A percentile compares a stretch with the other conserved stretches of the same genome.
Conservation (phyloP, 1,140 invertebrate species). For the Zelostemma sp. region DNA sequence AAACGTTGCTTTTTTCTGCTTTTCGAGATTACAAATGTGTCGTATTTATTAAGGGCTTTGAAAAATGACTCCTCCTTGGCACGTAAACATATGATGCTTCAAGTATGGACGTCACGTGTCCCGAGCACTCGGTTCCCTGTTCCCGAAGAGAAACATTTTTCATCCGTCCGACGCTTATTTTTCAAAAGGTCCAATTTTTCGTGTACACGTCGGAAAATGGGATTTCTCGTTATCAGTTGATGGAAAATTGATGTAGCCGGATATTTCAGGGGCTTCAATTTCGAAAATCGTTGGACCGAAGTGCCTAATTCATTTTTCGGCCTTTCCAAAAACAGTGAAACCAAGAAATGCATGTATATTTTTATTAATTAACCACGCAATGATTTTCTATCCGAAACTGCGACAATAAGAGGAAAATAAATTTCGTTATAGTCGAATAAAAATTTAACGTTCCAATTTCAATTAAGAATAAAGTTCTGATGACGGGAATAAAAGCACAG, state of each 20-base stretch:
- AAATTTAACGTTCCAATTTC: conserved; percentile 1
- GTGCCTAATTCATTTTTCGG: too few species aligned
- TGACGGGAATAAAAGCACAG: background rate
- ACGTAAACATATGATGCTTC: conserved; percentile 1
- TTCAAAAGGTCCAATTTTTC: background rate
- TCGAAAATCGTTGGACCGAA: too few species aligned
- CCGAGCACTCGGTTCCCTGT: background rate
- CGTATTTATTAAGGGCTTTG: conserved; percentile 1
- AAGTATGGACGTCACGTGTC: conserved; percentile 1
- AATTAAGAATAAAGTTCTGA: conserved; percentile 1
- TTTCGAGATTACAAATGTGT: conserved; percentile 1
- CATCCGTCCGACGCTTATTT: background rate
- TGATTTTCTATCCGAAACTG: too few species aligned
- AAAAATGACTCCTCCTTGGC: background rate
- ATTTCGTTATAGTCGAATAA: too few species aligned
- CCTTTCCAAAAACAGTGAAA: too few species aligned
- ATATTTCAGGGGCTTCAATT: background rate
- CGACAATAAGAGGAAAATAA: too few species aligned
- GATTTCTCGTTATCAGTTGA: background rate
- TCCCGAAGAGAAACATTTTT: background rate
- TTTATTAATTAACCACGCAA: too few species aligned
- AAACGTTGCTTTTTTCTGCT: conserved; percentile 3
- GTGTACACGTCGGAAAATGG: background rate
- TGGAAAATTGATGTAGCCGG: background rate
- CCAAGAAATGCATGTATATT: too few species aligned